Conservation (phyloP, 2,113 vertebrate genomes). For the Diphyllodes magnificus region DNA sequence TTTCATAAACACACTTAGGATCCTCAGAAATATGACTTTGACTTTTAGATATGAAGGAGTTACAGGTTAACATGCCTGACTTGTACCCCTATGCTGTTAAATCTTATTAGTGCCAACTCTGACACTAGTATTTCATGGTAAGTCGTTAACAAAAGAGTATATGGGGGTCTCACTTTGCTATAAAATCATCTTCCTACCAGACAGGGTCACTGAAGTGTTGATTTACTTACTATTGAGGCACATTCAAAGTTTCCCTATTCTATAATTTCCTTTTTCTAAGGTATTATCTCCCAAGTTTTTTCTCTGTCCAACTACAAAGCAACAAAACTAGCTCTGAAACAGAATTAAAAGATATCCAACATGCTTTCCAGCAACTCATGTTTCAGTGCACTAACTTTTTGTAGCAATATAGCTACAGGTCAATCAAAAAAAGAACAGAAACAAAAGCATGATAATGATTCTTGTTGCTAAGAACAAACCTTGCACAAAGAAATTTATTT, state of each 20-base stretch:
- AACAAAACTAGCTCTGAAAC: neutral
- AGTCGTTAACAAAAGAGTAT: constrained; percentile 21
- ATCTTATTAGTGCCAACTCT: constrained; percentile 20
- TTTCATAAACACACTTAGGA: neutral
- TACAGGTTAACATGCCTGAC: neutral
- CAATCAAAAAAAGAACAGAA: neutral
- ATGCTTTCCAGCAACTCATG: neutral
- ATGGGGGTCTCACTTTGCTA: constrained; percentile 6
- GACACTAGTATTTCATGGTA: neutral
- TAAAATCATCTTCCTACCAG: constrained; percentile 1
- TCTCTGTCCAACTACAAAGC: neutral
- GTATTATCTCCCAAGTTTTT: neutral
- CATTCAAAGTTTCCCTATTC: neutral
- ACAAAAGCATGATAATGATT: neutral
- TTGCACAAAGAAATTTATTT: neutral
- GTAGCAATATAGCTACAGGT: neutral
- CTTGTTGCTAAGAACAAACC: neutral
- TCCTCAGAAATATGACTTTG: neutral
- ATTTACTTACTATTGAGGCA: neutral
- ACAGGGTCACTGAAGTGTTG: constrained; percentile 12
- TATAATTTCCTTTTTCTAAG: constrained; percentile 5
- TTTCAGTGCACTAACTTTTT: neutral
- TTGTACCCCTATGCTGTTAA: neutral
- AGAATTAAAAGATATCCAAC: neutral
- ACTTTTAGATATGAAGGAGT: neutral